These are phyloP conservation scores for Psilopsiagon aymara DNA, from an alignment of 2,113 vertebrate genomes.

Conservation along the genomic window DNA sequence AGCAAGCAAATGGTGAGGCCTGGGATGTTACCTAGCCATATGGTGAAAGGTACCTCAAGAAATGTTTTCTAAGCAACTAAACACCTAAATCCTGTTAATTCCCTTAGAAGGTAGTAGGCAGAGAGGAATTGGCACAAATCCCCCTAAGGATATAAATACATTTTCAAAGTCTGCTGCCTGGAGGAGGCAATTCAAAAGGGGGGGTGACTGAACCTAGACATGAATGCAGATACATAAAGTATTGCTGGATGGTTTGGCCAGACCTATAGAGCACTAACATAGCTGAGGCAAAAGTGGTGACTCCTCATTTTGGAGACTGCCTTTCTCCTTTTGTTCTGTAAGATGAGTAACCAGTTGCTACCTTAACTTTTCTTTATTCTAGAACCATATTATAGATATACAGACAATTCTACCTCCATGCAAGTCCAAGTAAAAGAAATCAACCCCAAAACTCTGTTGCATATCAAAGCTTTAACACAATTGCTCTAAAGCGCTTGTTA, in stretches of 20 bases:
- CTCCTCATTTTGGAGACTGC: not conserved
- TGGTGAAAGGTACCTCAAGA: slow-evolving; percentile 22
- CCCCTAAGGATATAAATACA: slow-evolving; percentile 8
- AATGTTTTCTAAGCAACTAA: slow-evolving; percentile 30
- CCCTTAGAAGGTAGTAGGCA: slow-evolving; percentile 12
- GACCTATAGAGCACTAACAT: not conserved
- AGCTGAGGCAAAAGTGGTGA: not conserved
- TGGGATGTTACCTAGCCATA: not conserved
- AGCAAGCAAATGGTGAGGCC: not conserved
- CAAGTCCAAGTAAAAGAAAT: not conserved
- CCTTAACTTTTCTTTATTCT: not conserved
- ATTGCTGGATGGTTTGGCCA: not conserved
- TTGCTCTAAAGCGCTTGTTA: not conserved
- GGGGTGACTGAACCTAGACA: not conserved
- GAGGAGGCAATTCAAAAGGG: not conserved
- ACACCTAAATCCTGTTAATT: slow-evolving; percentile 37
- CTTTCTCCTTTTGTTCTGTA: not conserved
- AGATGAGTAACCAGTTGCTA: not conserved
- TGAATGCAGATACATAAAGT: not conserved
- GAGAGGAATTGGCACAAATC: slow-evolving; percentile 37
- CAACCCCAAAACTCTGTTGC: not conserved
- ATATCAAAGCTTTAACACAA: not conserved
- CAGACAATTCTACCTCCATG: not conserved
- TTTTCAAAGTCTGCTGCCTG: not conserved
- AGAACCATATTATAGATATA: not conserved